A percentile compares a stretch with the other conserved stretches of the same genome.
These are phyloP conservation scores for Penaeus vannamei DNA, from an alignment of 1,140 invertebrate genomes.

Conservation along the genomic window DNA sequence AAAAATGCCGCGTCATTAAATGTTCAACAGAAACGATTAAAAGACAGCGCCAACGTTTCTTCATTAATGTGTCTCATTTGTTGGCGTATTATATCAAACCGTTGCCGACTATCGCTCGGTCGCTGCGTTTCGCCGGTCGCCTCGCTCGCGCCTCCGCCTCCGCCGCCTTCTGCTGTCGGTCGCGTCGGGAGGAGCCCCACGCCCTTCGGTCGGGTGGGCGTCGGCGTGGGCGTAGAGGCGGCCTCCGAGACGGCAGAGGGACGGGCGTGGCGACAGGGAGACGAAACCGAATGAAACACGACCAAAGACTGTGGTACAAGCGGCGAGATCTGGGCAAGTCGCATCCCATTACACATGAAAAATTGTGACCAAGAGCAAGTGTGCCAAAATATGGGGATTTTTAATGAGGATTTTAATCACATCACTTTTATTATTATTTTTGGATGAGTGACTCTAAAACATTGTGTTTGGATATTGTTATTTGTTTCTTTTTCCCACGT, in stretches of 20 bases:
- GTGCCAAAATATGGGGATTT: constrained; percentile 63
- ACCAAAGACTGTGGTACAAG: constrained; percentile 17
- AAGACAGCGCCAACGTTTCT: constrained; percentile 55
- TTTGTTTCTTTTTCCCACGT: not conserved
- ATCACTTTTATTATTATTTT: constrained; percentile 60
- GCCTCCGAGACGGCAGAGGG: not conserved
- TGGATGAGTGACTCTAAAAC: constrained; percentile 42
- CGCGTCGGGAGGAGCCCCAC: not conserved
- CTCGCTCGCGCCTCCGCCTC: not conserved
- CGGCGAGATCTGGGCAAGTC: constrained; percentile 31
- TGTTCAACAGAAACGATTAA: constrained; percentile 57
- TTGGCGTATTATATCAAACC: constrained; percentile 46
- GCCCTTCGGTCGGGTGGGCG: not conserved
- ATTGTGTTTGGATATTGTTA: not conserved
- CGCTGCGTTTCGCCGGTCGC: not conserved
- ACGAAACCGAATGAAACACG: constrained; percentile 25
- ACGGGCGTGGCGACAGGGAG: not conserved
- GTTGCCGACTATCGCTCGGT: constrained; percentile 19
- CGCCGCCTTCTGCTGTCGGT: not conserved
- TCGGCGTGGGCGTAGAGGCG: no score
- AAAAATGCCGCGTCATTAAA: constrained; percentile 52
- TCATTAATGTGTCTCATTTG: constrained; percentile 59
- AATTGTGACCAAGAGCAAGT: constrained; percentile 61
- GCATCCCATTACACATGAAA: constrained; percentile 64
- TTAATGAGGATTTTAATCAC: constrained; percentile 60